Percentiles rank a stretch among this genome's conserved stretches.
phyloP scores from a whole-genome alignment of 37 sponge, comb jelly and placozoan genomes.

The Amphimedon queenslandica region DNA sequence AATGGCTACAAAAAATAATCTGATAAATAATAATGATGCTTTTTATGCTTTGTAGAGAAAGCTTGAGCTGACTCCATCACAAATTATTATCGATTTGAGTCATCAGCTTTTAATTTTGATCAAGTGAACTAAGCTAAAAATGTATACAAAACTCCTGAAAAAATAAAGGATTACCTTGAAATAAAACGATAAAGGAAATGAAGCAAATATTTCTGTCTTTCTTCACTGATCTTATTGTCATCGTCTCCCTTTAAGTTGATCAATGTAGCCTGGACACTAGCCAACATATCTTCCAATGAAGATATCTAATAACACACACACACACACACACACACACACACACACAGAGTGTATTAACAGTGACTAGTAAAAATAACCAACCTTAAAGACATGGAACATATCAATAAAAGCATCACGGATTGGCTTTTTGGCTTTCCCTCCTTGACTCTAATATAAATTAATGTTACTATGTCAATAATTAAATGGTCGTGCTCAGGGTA shows the following conservation, averaged over 20 bases:
- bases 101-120: no score
- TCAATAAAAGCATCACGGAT: conserved; percentile 30
- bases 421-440: neutral
- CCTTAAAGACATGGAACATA: conserved; percentile 42
- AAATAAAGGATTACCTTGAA: conserved; percentile 35
- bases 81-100: no score
- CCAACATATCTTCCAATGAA: conserved; percentile 26
- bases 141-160: no score
- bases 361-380: conserved; percentile 8
- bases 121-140: no score
- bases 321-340: conserved; percentile 9
- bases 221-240: conserved; percentile 13
- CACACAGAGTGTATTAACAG: neutral
- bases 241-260: conserved; percentile 12
- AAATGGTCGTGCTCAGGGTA: no score
- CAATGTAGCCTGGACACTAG: conserved; percentile 17
- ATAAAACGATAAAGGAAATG: conserved; percentile 68
- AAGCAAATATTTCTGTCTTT: conserved; percentile 51
- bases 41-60: no score
- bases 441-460: neutral
- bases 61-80: no score
- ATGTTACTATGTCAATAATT: neutral
- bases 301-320: conserved; percentile 26
- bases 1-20: no score
- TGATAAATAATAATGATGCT: no score